These are phyloP conservation scores for Xestobium rufovillosum DNA, from an alignment of 2,888 invertebrate species.

Conservation along the genomic window DNA sequence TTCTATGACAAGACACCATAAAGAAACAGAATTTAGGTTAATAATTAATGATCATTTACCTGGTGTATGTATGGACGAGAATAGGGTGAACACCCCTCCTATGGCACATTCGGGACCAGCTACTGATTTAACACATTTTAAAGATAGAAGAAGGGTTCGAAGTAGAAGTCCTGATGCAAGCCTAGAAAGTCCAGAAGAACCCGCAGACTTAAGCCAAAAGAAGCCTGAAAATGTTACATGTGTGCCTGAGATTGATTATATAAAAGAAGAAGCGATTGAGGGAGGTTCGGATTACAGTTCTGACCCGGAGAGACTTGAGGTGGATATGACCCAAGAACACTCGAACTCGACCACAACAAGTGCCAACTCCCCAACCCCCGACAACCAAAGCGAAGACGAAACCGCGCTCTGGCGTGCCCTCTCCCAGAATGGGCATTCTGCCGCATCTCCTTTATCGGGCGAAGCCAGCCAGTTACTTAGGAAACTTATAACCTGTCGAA, in stretches of 20 bases:
- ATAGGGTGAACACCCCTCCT: constrained; percentile 34
- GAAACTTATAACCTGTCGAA: constrained; percentile 68
- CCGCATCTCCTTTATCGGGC: constrained; percentile 46
- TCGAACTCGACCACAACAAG: constrained; percentile 40
- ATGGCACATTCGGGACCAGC: constrained; percentile 9
- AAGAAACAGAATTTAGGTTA: too few relatives aligned
- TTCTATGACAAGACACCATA: too few relatives aligned
- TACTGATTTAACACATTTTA: constrained; percentile 15
- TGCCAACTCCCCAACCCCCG: constrained; percentile 37
- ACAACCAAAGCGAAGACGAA: constrained; percentile 29
- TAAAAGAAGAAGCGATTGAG: constrained; percentile 35
- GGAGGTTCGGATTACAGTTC: constrained; percentile 53
- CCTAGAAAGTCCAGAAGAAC: constrained; percentile 27
- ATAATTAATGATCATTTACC: too few relatives aligned
- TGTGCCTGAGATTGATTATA: constrained; percentile 40
- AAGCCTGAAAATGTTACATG: constrained; percentile 40
- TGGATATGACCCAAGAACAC: constrained; percentile 53
- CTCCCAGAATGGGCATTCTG: constrained; percentile 49
- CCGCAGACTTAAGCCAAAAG: constrained; percentile 40
- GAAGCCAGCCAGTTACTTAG: constrained; percentile 70
- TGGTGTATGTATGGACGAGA: constrained; percentile 30
- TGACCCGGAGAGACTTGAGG: constrained; percentile 67
- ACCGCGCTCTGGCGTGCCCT: constrained; percentile 51
- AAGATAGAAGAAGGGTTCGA: not conserved
- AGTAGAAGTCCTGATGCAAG: constrained; percentile 7